Conservation (phyloP, 2,797 vertebrate species). For the Sebastes baramenuke region DNA sequence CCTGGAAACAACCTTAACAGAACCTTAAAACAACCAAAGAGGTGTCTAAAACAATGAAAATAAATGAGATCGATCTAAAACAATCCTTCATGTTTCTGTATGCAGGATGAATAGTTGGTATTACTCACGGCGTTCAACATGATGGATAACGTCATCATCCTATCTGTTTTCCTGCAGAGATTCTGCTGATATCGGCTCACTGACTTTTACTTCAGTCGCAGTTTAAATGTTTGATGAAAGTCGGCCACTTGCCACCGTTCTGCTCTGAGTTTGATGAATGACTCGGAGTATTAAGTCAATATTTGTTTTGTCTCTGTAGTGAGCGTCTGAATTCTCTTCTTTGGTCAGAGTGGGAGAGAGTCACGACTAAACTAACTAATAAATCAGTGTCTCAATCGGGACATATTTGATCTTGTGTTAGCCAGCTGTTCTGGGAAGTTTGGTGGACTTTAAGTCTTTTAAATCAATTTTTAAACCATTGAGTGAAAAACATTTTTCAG, state of each 20-base stretch:
- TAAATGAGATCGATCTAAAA: not conserved
- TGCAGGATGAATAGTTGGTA: not conserved
- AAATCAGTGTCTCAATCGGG: not conserved
- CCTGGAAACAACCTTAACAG: not conserved
- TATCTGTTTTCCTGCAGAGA: not conserved
- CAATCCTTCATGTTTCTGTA: not conserved
- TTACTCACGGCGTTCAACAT: not conserved
- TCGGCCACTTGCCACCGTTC: not conserved
- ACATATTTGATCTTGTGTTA: fast-evolving
- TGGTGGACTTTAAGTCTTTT: not conserved
- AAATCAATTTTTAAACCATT: not conserved
- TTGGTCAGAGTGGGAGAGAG: not conserved
- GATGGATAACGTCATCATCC: not conserved
- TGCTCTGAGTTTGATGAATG: slow-evolving; percentile 10
- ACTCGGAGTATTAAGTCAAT: not conserved
- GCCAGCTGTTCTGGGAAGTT: not conserved
- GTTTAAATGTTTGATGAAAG: slow-evolving; percentile 5
- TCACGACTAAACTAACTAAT: not conserved
- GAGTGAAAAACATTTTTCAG: not conserved
- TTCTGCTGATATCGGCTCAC: not conserved
- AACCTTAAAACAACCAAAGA: not conserved
- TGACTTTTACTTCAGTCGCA: not conserved
- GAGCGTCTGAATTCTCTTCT: not conserved
- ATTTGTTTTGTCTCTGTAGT: not conserved
- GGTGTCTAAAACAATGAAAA: not conserved